Conservation (phyloP, 2,888 invertebrate genomes). For the Synergus gifuensis region DNA sequence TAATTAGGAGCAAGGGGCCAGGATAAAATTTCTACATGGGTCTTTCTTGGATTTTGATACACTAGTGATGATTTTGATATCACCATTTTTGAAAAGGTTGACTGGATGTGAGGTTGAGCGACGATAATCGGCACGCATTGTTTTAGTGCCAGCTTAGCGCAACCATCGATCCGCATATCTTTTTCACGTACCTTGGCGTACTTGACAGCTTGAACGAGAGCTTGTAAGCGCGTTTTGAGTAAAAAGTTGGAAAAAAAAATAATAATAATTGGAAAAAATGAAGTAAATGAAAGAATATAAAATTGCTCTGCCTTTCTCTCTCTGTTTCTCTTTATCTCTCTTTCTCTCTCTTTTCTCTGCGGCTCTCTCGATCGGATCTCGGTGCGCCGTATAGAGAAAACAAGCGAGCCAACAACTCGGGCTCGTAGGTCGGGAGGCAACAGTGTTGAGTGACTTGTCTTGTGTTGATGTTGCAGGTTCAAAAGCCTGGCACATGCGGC, state of each 20-base stretch:
- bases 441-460: slow-evolving; percentile 78
- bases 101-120: slow-evolving; percentile 31
- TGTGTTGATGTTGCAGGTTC: slow-evolving; percentile 90
- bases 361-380: slow-evolving; percentile 21
- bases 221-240: slow-evolving; percentile 22
- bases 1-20: too few species aligned
- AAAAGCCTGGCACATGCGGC: slow-evolving; percentile 97
- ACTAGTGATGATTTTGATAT: not conserved
- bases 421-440: slow-evolving; percentile 69
- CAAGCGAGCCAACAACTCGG: slow-evolving; percentile 48
- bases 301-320: slow-evolving; percentile 53
- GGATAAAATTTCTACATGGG: too few species aligned
- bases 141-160: slow-evolving; percentile 39
- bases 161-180: slow-evolving; percentile 26
- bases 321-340: slow-evolving; percentile 50
- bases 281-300: slow-evolving; percentile 29
- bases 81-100: not conserved
- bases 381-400: slow-evolving; percentile 44
- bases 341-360: slow-evolving; percentile 42
- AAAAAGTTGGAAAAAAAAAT: slow-evolving; percentile 10
- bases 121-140: slow-evolving; percentile 27
- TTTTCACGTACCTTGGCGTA: slow-evolving; percentile 46
- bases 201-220: slow-evolving; percentile 48
- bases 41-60: not conserved
- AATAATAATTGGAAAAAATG: slow-evolving; percentile 15